A percentile compares a stretch with the other conserved stretches of the same genome.
Evolutionary conservation across 1,140 invertebrate genomes (phyloP).

Genomic region (Oryctes rhinoceros): DNA sequence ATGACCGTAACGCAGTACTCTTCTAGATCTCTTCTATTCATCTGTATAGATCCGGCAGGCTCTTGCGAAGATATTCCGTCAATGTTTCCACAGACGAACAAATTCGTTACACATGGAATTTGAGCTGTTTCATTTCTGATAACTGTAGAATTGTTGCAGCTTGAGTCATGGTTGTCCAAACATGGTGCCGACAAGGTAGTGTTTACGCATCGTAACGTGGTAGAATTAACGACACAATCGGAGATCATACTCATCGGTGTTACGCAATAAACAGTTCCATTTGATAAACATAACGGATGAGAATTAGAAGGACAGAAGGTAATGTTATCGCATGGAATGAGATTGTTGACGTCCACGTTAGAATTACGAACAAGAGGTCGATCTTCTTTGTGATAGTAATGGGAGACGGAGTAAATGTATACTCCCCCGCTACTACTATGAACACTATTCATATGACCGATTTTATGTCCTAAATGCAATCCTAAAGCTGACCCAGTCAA

Average conservation of each 20-base stretch:
- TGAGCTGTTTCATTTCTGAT: background rate
- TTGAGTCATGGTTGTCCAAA: background rate
- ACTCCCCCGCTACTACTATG: background rate
- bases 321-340: background rate
- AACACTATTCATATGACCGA: background rate
- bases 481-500: background rate
- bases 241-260: background rate
- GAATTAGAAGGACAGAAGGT: background rate
- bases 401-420: background rate
- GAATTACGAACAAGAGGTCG: background rate
- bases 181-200: background rate
- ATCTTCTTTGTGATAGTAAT: background rate
- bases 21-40: background rate
- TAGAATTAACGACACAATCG: background rate
- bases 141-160: background rate
- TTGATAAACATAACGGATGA: background rate
- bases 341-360: background rate
- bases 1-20: background rate
- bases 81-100: background rate
- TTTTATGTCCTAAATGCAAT: background rate
- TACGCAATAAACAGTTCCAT: conserved; percentile 3
- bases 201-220: background rate
- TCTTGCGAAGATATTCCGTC: background rate
- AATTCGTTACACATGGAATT: background rate
- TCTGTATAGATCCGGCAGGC: background rate